These are phyloP conservation scores for Euleptes europaea DNA, from an alignment of 2,113 vertebrate genomes.

Conservation along the genomic window DNA sequence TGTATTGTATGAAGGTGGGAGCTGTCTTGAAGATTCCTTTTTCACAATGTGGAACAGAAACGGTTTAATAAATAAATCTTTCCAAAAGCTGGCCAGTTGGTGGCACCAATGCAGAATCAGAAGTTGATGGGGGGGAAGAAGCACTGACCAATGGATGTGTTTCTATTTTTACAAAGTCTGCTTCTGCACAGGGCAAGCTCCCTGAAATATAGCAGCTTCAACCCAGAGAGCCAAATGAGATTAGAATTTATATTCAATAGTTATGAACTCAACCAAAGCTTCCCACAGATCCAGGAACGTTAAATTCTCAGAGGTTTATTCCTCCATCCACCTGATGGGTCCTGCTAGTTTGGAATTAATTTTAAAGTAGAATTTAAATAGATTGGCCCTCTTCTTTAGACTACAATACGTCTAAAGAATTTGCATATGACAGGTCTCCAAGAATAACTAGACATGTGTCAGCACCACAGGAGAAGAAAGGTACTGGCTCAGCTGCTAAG, in stretches of 20 bases:
- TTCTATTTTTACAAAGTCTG: not conserved
- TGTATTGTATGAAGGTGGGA: not conserved
- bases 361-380: not conserved
- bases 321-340: not conserved
- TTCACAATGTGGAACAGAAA: too few relatives aligned
- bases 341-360: not conserved
- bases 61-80: too few relatives aligned
- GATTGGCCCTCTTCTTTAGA: not conserved
- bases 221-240: not conserved
- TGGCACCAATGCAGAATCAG: too few relatives aligned
- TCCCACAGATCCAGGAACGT: not conserved
- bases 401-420: not conserved
- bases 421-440: not conserved
- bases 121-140: not conserved
- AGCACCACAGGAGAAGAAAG: too few relatives aligned
- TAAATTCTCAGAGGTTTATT: not conserved
- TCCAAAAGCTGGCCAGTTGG: too few relatives aligned
- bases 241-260: not conserved
- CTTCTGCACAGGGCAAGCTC: not conserved
- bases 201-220: not conserved
- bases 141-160: not conserved
- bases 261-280: not conserved
- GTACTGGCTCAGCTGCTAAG: slow-evolving; percentile 25
- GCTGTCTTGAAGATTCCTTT: too few relatives aligned
- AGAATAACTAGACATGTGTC: not conserved